Conservation (phyloP, 2,113 vertebrate species). For the Sphaerodactylus townsendi region DNA sequence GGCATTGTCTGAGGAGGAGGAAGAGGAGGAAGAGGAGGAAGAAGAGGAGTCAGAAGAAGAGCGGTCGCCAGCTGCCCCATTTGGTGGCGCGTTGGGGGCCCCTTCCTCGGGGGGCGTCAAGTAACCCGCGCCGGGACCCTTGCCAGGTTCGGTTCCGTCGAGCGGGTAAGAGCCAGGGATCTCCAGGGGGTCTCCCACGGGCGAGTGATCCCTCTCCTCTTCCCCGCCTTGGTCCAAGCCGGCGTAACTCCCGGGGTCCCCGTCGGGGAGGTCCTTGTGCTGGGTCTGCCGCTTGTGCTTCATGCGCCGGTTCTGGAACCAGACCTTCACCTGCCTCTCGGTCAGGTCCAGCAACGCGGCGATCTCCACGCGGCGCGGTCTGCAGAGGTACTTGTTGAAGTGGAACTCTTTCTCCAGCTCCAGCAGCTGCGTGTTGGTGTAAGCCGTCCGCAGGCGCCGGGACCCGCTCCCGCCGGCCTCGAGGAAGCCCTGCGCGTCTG, state of each 20-base stretch:
- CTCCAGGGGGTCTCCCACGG: constrained; percentile 54
- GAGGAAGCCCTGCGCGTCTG: constrained; percentile 79
- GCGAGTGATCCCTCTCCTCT: constrained; percentile 68
- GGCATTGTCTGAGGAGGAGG: constrained; percentile 52
- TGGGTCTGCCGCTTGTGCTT: constrained; percentile 94
- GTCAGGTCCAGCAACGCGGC: constrained; percentile 92
- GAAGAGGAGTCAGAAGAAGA: constrained; percentile 7
- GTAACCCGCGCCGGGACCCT: constrained; percentile 54
- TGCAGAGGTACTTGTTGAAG: constrained; percentile 95
- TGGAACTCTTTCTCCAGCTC: constrained; percentile 99
- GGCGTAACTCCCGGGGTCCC: constrained; percentile 69
- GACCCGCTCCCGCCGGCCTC: constrained; percentile 80
- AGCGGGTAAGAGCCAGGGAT: constrained; percentile 49
- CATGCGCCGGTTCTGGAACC: constrained; percentile 98
- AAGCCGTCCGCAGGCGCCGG: constrained; percentile 90
- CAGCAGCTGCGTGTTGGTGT: constrained; percentile 96
- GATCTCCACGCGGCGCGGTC: constrained; percentile 93
- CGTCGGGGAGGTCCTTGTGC: constrained; percentile 81
- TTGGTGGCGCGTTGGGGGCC: constrained; percentile 54
- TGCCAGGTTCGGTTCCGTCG: constrained; percentile 49
- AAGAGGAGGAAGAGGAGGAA: not conserved
- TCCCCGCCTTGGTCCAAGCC: constrained; percentile 78
- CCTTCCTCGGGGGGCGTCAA: constrained; percentile 61
- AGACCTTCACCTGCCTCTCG: constrained; percentile 96
- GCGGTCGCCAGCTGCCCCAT: constrained; percentile 25